These are phyloP conservation scores for Stegostoma tigrinum DNA, from an alignment of 2,113 vertebrate species.

Conservation along the genomic window DNA sequence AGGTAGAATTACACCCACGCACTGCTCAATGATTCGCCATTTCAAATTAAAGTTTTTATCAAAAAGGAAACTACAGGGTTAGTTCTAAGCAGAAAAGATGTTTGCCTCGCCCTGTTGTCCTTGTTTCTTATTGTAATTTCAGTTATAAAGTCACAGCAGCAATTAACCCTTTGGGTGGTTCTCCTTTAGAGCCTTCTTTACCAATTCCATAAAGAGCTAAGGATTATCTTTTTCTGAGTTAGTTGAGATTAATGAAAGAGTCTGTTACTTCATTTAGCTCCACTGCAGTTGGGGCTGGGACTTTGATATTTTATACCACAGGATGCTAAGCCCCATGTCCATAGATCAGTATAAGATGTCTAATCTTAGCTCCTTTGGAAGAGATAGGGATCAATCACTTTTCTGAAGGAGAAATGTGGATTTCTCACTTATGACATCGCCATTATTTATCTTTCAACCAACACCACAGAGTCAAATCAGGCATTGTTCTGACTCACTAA, in stretches of 20 bases:
- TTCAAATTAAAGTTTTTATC: background rate
- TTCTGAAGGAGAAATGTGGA: background rate
- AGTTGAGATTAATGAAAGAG: background rate
- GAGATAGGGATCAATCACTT: background rate
- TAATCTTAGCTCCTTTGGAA: background rate
- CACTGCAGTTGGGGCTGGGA: background rate
- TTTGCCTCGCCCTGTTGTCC: background rate
- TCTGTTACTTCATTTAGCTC: background rate
- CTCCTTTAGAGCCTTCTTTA: background rate
- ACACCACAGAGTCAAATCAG: background rate
- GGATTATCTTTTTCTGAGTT: background rate
- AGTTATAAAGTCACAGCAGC: background rate
- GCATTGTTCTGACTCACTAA: background rate
- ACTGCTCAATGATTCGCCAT: slow-evolving; percentile 23
- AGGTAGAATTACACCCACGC: slow-evolving; percentile 13
- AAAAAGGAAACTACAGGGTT: background rate
- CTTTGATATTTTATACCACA: background rate
- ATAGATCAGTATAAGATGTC: background rate
- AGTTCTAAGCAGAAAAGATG: background rate
- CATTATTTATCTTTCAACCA: background rate
- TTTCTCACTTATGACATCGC: background rate
- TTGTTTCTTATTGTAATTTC: background rate
- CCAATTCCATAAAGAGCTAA: background rate
- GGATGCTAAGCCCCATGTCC: background rate
- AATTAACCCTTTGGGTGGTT: background rate